Conservation (phyloP, 1,140 invertebrate species). For the Drosophila baimaii region DNA sequence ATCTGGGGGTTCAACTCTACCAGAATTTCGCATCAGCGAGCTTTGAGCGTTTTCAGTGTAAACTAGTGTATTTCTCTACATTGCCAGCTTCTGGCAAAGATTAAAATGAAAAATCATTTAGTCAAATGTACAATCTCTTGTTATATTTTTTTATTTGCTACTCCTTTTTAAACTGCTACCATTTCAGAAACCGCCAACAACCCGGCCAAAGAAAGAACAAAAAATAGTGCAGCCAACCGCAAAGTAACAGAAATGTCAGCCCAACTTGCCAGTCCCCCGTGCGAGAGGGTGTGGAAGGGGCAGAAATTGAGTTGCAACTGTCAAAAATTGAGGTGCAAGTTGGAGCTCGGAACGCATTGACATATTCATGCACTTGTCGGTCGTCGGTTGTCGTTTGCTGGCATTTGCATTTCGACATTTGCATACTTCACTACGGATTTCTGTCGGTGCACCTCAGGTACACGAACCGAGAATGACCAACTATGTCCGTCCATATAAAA, state of each 20-base stretch:
- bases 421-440: constrained; percentile 70
- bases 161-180: constrained; percentile 5
- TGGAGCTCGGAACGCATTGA: constrained; percentile 58
- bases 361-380: constrained; percentile 65
- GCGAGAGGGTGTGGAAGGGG: background rate
- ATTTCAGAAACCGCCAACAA: constrained; percentile 16
- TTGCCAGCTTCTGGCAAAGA: background rate
- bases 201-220: constrained; percentile 12
- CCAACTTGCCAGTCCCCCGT: constrained; percentile 59
- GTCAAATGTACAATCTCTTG: background rate
- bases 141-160: background rate
- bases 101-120: background rate
- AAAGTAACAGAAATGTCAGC: constrained; percentile 54
- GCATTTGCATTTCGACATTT: constrained; percentile 72
- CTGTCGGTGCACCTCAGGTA: constrained; percentile 50
- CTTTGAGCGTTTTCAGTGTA: too few species aligned
- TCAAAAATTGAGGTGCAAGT: constrained; percentile 65
- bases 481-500: constrained; percentile 30
- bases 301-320: constrained; percentile 69
- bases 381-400: constrained; percentile 42
- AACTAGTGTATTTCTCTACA: background rate
- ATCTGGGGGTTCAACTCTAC: too few species aligned
- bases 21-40: too few species aligned
- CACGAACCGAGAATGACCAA: constrained; percentile 7
- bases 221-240: constrained; percentile 50